phyloP scores from a whole-genome alignment of 2,113 vertebrate species.

The Daboia siamensis region DNA sequence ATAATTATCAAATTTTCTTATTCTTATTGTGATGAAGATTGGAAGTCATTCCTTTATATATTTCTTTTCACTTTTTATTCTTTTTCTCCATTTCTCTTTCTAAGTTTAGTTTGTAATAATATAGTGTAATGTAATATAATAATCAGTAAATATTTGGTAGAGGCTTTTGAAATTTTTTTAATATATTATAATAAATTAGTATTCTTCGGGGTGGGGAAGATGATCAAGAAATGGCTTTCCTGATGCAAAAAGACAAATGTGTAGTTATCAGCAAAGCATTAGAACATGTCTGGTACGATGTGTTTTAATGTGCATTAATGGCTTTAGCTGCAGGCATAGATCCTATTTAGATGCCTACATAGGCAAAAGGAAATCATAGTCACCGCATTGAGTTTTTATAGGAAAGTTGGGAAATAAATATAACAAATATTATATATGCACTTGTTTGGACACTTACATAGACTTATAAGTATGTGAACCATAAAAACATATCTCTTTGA shows the following conservation, averaged over 20 bases:
- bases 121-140: not conserved
- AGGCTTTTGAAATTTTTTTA: not conserved
- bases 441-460: not conserved
- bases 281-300: not conserved
- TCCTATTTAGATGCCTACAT: not conserved
- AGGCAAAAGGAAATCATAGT: not conserved
- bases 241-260: not conserved
- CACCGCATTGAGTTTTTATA: not conserved
- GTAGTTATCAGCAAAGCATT: not conserved
- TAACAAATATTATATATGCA: not conserved
- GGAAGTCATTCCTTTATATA: not conserved
- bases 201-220: rapidly evolving
- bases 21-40: not conserved
- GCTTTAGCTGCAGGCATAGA: not conserved
- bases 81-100: not conserved
- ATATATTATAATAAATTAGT: not conserved
- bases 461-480: not conserved
- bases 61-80: not conserved
- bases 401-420: not conserved
- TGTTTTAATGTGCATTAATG: not conserved
- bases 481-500: too few relatives aligned
- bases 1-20: not conserved
- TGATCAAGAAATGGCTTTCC: not conserved
- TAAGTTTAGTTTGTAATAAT: not conserved
- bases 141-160: not conserved